Percentiles rank a stretch among this genome's conserved stretches.
These are phyloP conservation scores for Chaitophorus viminalis DNA, from an alignment of 2,888 invertebrate genomes.

Conservation along the genomic window DNA sequence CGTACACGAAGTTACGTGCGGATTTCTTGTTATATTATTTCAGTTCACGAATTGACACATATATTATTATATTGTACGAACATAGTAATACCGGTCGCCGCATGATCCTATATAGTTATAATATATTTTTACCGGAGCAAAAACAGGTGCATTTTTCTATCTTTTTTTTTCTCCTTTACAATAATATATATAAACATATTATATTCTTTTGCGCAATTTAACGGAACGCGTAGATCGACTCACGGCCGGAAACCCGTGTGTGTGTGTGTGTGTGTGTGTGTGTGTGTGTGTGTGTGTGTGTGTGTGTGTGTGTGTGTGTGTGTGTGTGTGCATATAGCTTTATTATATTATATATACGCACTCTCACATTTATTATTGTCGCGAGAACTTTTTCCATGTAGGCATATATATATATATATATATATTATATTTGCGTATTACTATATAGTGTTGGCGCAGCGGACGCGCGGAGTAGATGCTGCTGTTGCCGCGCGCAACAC, in stretches of 20 bases:
- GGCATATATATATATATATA: too few relatives aligned
- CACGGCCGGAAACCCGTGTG: slow-evolving; percentile 10
- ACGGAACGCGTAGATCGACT: slow-evolving; percentile 23
- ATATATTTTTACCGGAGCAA: slow-evolving; percentile 23
- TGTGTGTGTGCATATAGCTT: not conserved
- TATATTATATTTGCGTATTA: too few relatives aligned
- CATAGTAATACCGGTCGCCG: not conserved
- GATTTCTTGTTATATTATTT: not conserved
- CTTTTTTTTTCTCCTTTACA: not conserved
- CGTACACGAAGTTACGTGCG: not conserved
- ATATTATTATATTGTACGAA: not conserved
- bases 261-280: not conserved
- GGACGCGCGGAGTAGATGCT: too few relatives aligned
- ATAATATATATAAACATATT: too few relatives aligned
- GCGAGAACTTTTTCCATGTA: not conserved
- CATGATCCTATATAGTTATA: slow-evolving; percentile 1
- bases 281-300: not conserved
- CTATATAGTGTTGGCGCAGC: too few relatives aligned
- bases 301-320: too few relatives aligned
- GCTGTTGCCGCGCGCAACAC: too few relatives aligned
- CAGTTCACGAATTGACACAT: slow-evolving; percentile 21
- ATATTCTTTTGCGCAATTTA: slow-evolving; percentile 36
- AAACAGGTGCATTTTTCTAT: slow-evolving; percentile 33
- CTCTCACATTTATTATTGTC: not conserved
- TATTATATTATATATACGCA: not conserved